Evolutionary conservation across 2,113 vertebrate species (phyloP).

Genomic region (Serinus canaria): DNA sequence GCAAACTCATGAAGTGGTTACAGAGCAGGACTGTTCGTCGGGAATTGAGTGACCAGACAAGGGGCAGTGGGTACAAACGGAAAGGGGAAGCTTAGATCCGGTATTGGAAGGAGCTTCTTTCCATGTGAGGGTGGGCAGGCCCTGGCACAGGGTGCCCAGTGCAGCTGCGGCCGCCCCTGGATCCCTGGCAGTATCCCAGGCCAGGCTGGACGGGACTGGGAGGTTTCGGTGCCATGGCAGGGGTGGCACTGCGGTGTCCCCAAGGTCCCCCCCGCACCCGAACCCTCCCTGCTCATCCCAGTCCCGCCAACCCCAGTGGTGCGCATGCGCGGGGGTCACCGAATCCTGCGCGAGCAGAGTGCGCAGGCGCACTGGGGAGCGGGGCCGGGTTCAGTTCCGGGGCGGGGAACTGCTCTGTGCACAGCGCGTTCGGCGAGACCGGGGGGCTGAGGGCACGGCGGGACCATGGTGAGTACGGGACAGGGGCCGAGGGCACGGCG

Average conservation of each 20-base stretch:
- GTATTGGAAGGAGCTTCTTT: rapidly evolving
- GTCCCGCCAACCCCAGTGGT: rapidly evolving
- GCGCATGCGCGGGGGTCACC: background rate
- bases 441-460: background rate
- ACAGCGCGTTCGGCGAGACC: rapidly evolving
- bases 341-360: rapidly evolving
- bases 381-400: background rate
- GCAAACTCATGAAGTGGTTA: too few relatives aligned
- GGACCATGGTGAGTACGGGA: background rate
- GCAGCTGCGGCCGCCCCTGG: background rate
- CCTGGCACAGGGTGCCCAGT: background rate
- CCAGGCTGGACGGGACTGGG: rapidly evolving
- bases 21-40: too few relatives aligned
- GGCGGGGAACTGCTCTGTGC: rapidly evolving
- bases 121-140: background rate
- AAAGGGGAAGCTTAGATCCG: background rate
- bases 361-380: background rate
- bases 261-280: rapidly evolving
- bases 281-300: background rate
- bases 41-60: too few relatives aligned
- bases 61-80: too few relatives aligned
- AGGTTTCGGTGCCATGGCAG: background rate
- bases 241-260: background rate
- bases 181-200: background rate
- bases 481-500: too few relatives aligned